Evolutionary conservation across 1,140 invertebrate species (phyloP).

Genomic region (Saccostrea glomerata): DNA sequence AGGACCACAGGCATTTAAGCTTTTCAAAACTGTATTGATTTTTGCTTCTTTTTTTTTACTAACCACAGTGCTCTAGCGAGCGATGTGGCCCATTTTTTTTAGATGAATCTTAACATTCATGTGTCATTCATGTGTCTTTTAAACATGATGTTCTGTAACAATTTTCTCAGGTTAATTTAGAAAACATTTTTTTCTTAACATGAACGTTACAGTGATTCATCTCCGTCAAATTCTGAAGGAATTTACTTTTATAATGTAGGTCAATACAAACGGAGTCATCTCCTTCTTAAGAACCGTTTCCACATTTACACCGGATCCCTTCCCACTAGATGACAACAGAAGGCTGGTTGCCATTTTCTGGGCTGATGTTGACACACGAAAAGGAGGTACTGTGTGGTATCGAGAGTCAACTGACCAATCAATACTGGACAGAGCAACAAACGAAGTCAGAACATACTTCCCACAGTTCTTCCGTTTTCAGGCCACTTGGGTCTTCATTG

Average conservation of each 20-base stretch:
- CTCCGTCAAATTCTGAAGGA: too few relatives aligned
- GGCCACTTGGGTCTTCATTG: slow-evolving; percentile 66
- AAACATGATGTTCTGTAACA: too few relatives aligned
- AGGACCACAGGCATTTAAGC: too few relatives aligned
- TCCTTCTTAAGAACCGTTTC: slow-evolving; percentile 62
- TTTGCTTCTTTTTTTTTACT: too few relatives aligned
- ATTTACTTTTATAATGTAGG: slow-evolving; percentile 43
- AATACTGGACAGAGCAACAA: slow-evolving; percentile 53
- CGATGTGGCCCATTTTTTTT: too few relatives aligned
- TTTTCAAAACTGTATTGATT: too few relatives aligned
- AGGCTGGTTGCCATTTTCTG: slow-evolving; percentile 65
- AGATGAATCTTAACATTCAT: too few relatives aligned
- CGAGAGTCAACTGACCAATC: slow-evolving; percentile 48
- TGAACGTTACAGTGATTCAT: too few relatives aligned
- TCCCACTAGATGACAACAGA: slow-evolving; percentile 56
- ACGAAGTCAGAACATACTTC: slow-evolving; percentile 60
- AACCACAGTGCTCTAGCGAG: too few relatives aligned
- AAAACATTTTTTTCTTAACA: too few relatives aligned
- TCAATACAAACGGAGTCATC: slow-evolving; percentile 69
- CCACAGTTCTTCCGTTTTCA: slow-evolving; percentile 56
- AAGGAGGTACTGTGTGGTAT: slow-evolving; percentile 64
- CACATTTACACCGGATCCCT: slow-evolving; percentile 59
- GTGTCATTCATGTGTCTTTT: too few relatives aligned
- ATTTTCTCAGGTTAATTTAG: too few relatives aligned
- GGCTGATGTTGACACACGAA: slow-evolving; percentile 66